Base-by-base conservation (phyloP, 92 coral and sea anemone species). In the Phymanthus crucifer region DNA sequence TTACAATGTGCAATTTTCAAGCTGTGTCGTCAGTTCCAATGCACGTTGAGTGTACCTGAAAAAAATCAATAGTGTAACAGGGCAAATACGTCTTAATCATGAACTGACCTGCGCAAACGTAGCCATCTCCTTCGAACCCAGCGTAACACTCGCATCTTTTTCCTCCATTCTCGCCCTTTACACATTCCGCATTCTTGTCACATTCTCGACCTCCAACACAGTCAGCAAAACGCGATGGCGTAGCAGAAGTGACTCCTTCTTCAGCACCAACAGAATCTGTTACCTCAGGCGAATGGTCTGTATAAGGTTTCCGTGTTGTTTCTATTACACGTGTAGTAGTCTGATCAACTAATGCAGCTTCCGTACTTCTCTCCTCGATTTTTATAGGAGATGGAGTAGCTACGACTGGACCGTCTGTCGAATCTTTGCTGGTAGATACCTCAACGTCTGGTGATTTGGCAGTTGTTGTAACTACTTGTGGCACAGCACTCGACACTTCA, bases 51-150 rank as follows among this genome's bases (percentile, higher is more conserved):
- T n/a, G n/a, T n/a, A n/a, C 50, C 10, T 17, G 23, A 21, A 50
- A 17, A 13, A 19, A 50, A 50, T 31, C 10, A 29, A 69, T 23
- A 29, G 73, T 14, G 24, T 1, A 72, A 26, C 4, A 70, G 0
- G 23, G 3, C 3, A 36, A 71, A 71, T 0, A 37, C 14, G 18
- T n/a, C 24, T 17, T 40, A 5, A 34, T 43, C 6, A 18, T 16
- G 34, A 32, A 19, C 27, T 29, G 58, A 88, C 93, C 93, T 56
- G 79, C 71, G 36, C 93, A 90, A 38, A 38, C 72, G 83, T 54
- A 72, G 34, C 93, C 93, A 70, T 90, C 88, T 6, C 93, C 93
- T 66, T 73, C 78, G 74, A 50, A 90, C 23, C 93, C 93, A 73
- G 52, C 4, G 18, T 68, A 78, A 27, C 93, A 90, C 56, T 33